Evolutionary conservation across 2,888 invertebrate species (phyloP).

Genomic region (Eristalinus sepulchralis): DNA sequence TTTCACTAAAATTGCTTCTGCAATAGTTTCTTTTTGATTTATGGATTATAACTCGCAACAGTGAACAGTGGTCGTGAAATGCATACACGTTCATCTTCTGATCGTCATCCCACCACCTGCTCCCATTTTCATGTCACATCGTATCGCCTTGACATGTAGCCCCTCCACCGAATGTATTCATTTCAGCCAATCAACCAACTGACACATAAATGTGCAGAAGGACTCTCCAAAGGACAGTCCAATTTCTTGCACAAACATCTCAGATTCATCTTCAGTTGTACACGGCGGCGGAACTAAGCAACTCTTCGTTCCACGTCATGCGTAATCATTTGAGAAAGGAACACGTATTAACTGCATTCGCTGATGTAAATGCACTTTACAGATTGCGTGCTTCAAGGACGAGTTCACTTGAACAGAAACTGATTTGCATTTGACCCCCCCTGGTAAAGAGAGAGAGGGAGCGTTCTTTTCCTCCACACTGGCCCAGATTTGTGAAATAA

Average conservation of each 20-base stretch:
- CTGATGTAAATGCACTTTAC: conserved; percentile 6
- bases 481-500: neutral
- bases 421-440: neutral
- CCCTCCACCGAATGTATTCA: no score
- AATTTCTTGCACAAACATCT: neutral
- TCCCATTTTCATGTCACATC: no score
- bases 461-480: neutral
- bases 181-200: neutral
- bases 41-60: no score
- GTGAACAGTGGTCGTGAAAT: no score
- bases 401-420: neutral
- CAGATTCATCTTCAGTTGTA: neutral
- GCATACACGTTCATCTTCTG: no score
- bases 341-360: neutral
- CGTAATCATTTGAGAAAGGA: neutral
- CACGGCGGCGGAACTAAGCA: neutral
- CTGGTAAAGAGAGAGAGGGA: neutral
- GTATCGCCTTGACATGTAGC: no score
- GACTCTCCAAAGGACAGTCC: neutral
- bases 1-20: no score
- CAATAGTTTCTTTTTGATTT: no score
- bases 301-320: neutral
- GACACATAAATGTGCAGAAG: neutral
- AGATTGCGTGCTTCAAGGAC: conserved; percentile 1
- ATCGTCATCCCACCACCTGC: no score